phyloP scores from a whole-genome alignment of 2,888 invertebrate species.

The Laspeyria flexula region DNA sequence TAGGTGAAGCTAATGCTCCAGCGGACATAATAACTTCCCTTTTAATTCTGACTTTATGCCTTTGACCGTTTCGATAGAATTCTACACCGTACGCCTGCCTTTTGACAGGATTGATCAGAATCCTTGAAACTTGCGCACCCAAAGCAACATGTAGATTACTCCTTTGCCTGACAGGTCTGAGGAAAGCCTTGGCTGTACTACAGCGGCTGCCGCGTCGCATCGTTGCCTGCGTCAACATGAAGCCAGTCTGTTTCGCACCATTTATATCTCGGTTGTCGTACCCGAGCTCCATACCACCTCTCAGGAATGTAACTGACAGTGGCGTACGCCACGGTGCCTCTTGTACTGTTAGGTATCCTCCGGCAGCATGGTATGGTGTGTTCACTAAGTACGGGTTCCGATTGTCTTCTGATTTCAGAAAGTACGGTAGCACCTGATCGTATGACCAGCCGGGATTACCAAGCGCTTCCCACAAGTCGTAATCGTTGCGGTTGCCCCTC shows the following conservation, averaged over 20 bases:
- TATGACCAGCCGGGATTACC: slow-evolving; percentile 96
- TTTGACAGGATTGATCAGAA: slow-evolving; percentile 89
- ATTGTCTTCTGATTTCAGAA: slow-evolving; percentile 95
- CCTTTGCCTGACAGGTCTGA: slow-evolving; percentile 92
- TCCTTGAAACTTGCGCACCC: slow-evolving; percentile 90
- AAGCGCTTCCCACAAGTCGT: slow-evolving; percentile 93
- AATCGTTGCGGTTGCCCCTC: slow-evolving; percentile 94
- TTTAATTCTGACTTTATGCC: slow-evolving; percentile 89
- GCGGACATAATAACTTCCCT: slow-evolving; percentile 94
- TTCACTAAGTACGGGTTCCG: slow-evolving; percentile 92
- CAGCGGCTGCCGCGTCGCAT: slow-evolving; percentile 94
- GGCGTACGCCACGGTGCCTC: slow-evolving; percentile 94
- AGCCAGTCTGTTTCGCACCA: slow-evolving; percentile 93
- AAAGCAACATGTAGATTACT: slow-evolving; percentile 92
- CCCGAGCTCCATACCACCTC: slow-evolving; percentile 93
- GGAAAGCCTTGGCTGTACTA: slow-evolving; percentile 95
- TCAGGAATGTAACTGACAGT: slow-evolving; percentile 92
- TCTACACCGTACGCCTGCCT: slow-evolving; percentile 92
- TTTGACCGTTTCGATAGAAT: slow-evolving; percentile 88
- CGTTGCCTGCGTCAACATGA: slow-evolving; percentile 95
- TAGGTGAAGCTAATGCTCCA: slow-evolving; percentile 95
- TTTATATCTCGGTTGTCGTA: slow-evolving; percentile 93
- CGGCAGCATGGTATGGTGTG: slow-evolving; percentile 91
- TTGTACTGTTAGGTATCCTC: slow-evolving; percentile 94
- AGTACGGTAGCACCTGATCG: slow-evolving; percentile 92